These are phyloP conservation scores for Oryzias celebensis DNA, from an alignment of 2,113 vertebrate species.

Conservation along the genomic window DNA sequence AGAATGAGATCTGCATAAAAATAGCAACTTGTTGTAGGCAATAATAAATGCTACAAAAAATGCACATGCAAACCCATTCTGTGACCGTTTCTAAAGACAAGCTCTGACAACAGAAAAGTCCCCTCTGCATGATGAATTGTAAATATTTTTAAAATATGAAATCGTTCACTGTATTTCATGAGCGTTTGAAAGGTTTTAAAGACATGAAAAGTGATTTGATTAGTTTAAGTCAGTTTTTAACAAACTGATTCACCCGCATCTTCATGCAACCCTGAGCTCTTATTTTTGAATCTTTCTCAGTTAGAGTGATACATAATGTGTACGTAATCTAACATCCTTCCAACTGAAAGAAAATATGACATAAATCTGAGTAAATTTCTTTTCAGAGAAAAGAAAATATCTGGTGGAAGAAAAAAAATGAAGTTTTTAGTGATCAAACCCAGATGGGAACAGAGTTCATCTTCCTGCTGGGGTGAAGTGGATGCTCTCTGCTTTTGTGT, in stretches of 20 bases:
- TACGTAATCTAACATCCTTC: constrained; percentile 50
- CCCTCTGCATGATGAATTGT: too few relatives aligned
- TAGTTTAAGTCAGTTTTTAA: constrained; percentile 20
- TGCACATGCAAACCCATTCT: too few relatives aligned
- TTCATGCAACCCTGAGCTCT: constrained; percentile 10
- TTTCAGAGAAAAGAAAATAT: constrained; percentile 20
- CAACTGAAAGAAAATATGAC: constrained; percentile 47
- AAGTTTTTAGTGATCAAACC: constrained; percentile 51
- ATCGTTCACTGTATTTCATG: too few relatives aligned
- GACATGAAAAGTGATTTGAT: too few relatives aligned
- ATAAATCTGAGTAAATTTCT: constrained; percentile 54
- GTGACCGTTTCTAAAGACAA: too few relatives aligned
- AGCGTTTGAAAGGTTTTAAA: too few relatives aligned
- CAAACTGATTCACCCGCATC: constrained; percentile 18
- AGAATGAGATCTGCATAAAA: too few relatives aligned
- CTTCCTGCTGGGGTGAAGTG: constrained; percentile 38
- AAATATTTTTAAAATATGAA: too few relatives aligned
- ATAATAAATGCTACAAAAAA: too few relatives aligned
- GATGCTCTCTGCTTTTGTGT: constrained; percentile 38
- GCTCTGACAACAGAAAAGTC: too few relatives aligned
- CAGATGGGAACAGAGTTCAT: constrained; percentile 54
- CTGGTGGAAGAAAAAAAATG: constrained; percentile 30
- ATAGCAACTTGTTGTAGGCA: too few relatives aligned
- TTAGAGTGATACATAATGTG: constrained; percentile 47
- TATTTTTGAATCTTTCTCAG: constrained; percentile 48